phyloP scores from a whole-genome alignment of 2,888 invertebrate species.

The Nephrocerus scutellatus region DNA sequence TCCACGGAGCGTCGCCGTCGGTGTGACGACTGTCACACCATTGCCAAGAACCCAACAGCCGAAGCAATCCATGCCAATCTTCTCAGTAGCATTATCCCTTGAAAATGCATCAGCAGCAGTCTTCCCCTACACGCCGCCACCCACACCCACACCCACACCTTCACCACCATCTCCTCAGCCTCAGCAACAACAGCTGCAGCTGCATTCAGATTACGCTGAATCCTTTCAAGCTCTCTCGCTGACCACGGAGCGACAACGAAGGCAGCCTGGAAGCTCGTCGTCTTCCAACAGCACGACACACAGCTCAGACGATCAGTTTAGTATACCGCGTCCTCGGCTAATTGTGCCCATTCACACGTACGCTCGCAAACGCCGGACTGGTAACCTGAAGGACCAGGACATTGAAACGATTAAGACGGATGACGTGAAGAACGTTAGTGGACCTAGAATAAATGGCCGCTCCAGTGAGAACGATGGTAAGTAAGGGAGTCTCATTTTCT shows the following conservation, averaged over 20 bases:
- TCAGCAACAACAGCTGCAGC: conserved; percentile 17
- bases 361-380: conserved; percentile 72
- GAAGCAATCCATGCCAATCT: conserved; percentile 15
- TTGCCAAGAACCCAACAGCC: conserved; percentile 12
- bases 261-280: conserved; percentile 29
- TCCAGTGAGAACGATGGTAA: conserved; percentile 17
- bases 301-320: conserved; percentile 59
- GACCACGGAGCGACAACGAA: conserved; percentile 21
- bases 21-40: too few species aligned
- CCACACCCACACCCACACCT: conserved; percentile 11
- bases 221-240: conserved; percentile 18
- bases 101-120: too few species aligned
- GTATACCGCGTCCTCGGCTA: conserved; percentile 76
- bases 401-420: conserved; percentile 23
- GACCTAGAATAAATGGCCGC: too few species aligned
- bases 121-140: conserved; percentile 10
- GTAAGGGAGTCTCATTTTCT: too few species aligned
- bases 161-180: conserved; percentile 20
- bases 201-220: not conserved
- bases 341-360: conserved; percentile 86
- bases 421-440: conserved; percentile 16
- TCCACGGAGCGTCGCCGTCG: too few species aligned
- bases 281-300: conserved; percentile 28
- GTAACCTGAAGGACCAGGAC: conserved; percentile 52
- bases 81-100: conserved; percentile 18